Evolutionary conservation across 2,888 invertebrate genomes (phyloP).

Genomic region (Cephus sareptanus): DNA sequence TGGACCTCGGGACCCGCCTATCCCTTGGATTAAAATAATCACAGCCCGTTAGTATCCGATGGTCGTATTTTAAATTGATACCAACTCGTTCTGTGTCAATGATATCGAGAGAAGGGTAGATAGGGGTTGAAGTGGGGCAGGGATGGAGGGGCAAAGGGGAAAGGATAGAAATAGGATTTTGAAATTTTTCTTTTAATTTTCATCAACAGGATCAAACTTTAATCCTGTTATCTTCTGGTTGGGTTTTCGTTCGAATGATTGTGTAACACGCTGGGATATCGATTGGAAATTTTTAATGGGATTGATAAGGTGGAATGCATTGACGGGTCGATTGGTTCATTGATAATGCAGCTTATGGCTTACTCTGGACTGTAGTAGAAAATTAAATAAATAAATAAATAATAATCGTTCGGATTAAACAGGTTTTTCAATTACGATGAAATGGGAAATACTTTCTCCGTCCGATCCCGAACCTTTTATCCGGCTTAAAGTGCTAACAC

Average conservation of each 20-base stretch:
- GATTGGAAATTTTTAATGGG: not conserved
- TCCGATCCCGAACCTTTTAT: constrained; percentile 29
- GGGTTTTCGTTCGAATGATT: not conserved
- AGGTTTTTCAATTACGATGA: not conserved
- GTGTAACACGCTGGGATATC: not conserved
- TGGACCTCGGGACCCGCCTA: not conserved
- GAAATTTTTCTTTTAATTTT: not conserved
- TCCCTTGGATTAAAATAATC: constrained; percentile 54
- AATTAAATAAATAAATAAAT: not conserved
- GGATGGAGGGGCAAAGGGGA: not conserved
- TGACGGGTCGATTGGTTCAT: not conserved
- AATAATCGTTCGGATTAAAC: not conserved
- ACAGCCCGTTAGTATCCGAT: constrained; percentile 42
- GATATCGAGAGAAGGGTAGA: constrained; percentile 10
- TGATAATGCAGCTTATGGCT: not conserved
- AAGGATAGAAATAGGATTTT: not conserved
- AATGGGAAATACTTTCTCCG: not conserved
- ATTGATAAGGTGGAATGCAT: not conserved
- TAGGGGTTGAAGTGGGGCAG: not conserved
- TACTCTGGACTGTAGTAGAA: not conserved
- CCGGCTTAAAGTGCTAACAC: constrained; percentile 59
- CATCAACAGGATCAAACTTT: not conserved
- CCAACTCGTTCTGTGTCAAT: constrained; percentile 15
- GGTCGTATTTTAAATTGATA: constrained; percentile 25
- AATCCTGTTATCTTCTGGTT: not conserved